These are phyloP conservation scores for Cochlearius cochlearius DNA, from an alignment of 2,113 vertebrate genomes.

Conservation along the genomic window DNA sequence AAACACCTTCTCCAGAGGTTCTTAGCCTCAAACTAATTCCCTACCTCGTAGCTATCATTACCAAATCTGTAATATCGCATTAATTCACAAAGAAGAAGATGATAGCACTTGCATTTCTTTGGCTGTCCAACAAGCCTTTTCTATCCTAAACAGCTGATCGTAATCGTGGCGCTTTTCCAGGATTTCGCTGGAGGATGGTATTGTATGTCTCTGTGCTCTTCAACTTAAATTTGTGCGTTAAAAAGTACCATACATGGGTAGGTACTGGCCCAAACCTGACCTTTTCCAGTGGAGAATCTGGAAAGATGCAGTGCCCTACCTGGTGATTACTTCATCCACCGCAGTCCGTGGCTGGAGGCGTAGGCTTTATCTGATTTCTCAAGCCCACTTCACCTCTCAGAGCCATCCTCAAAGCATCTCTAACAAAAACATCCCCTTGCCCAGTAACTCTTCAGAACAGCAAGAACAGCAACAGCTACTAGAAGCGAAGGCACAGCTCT, in stretches of 20 bases:
- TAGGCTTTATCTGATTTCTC: not conserved
- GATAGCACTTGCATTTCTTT: not conserved
- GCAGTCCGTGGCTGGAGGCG: rapidly evolving
- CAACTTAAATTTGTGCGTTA: not conserved
- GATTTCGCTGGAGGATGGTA: not conserved
- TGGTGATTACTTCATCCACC: not conserved
- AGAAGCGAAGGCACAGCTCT: not conserved
- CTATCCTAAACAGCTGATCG: not conserved
- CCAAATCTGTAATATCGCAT: not conserved
- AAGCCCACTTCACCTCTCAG: not conserved
- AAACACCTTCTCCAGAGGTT: not conserved
- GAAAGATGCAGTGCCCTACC: not conserved
- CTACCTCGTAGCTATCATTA: not conserved
- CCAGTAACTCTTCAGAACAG: not conserved
- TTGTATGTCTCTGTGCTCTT: not conserved
- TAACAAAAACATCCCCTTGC: not conserved
- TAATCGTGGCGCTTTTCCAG: not conserved
- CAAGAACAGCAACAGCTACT: not conserved
- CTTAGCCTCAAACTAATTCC: not conserved
- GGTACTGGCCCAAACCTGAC: not conserved
- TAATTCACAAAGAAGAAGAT: not conserved
- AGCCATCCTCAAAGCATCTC: not conserved
- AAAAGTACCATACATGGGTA: not conserved
- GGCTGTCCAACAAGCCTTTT: not conserved
- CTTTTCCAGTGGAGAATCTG: not conserved